phyloP scores from a whole-genome alignment of 2,888 invertebrate species.

The Seladonia tumulorum region DNA sequence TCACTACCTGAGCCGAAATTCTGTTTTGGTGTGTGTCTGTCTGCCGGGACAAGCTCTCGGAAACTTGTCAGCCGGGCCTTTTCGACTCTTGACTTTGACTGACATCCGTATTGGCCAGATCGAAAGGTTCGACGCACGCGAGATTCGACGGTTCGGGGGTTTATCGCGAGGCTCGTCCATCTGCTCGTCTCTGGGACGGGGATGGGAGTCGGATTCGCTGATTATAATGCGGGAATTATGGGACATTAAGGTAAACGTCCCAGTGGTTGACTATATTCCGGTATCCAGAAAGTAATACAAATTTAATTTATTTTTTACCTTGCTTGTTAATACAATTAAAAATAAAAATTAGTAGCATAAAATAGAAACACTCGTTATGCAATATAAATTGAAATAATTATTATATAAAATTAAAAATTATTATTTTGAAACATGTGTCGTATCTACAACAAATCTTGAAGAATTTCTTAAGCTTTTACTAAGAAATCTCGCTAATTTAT shows the following conservation, averaged over 20 bases:
- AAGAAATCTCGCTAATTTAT: too few relatives aligned
- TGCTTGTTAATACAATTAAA: too few relatives aligned
- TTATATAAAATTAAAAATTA: too few relatives aligned
- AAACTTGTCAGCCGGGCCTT: constrained; percentile 62
- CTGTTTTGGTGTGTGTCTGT: constrained; percentile 33
- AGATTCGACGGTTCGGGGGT: constrained; percentile 48
- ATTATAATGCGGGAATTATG: constrained; percentile 40
- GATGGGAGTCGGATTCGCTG: constrained; percentile 28
- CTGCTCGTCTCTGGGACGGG: constrained; percentile 37
- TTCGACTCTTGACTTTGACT: constrained; percentile 74
- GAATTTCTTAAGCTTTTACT: too few relatives aligned
- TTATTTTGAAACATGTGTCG: too few relatives aligned
- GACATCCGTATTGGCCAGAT: constrained; percentile 67
- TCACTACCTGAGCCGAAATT: constrained; percentile 61
- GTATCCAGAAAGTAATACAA: too few relatives aligned
- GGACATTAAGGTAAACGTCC: background rate
- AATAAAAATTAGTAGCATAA: too few relatives aligned
- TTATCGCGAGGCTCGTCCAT: constrained; percentile 49
- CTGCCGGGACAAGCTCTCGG: constrained; percentile 36
- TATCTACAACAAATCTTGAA: too few relatives aligned
- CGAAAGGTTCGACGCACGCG: constrained; percentile 62
- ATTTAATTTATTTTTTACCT: too few relatives aligned
- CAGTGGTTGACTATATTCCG: too few relatives aligned
- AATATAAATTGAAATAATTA: too few relatives aligned
- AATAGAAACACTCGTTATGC: too few relatives aligned